Evolutionary conservation across 2,888 invertebrate species (phyloP).

Genomic region (Drosophila pseudotakahashii): DNA sequence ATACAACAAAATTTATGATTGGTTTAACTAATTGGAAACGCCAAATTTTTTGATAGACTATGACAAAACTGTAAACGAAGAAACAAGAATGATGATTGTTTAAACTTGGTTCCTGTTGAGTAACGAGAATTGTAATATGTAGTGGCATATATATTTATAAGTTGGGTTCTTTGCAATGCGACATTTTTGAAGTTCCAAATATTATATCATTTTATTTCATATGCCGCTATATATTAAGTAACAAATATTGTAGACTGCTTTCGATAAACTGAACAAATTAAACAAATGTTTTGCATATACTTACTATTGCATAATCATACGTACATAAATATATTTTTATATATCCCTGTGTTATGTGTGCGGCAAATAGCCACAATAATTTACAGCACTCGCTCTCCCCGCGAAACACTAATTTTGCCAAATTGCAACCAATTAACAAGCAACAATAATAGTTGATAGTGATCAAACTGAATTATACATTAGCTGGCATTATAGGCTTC

Average conservation of each 20-base stretch:
- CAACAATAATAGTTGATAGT: constrained; percentile 41
- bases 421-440: constrained; percentile 39
- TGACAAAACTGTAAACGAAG: constrained; percentile 7
- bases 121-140: constrained; percentile 50
- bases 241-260: constrained; percentile 56
- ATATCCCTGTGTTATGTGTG: constrained; percentile 48
- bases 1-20: constrained; percentile 16
- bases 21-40: constrained; percentile 46
- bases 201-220: neutral
- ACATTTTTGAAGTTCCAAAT: neutral
- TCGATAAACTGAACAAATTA: constrained; percentile 44
- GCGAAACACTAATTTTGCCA: constrained; percentile 33
- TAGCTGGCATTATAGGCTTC: constrained; percentile 28
- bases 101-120: constrained; percentile 71
- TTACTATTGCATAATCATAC: constrained; percentile 9
- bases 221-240: constrained; percentile 29
- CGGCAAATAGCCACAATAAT: constrained; percentile 49
- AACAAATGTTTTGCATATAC: constrained; percentile 31
- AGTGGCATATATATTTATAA: constrained; percentile 43
- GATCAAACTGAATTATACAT: constrained; percentile 25
- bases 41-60: constrained; percentile 53
- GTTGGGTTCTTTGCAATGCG: neutral
- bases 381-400: constrained; percentile 41
- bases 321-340: constrained; percentile 32
- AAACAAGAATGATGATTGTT: constrained; percentile 49